Conservation (phyloP, 2,797 vertebrate genomes). For the Poeciliopsis infans region DNA sequence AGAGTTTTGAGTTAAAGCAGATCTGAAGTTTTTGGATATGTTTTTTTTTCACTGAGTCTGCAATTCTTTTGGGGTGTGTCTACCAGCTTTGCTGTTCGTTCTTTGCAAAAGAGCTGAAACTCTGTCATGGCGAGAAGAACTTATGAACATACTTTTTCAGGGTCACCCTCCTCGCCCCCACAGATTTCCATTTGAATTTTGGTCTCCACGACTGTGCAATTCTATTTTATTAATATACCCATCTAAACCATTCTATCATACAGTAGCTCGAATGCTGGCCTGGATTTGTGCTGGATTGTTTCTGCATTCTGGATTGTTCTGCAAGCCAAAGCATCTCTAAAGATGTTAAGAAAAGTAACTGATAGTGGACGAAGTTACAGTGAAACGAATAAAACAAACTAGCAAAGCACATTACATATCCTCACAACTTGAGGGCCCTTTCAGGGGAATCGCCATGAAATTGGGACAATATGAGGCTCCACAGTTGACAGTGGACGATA, state of each 20-base stretch:
- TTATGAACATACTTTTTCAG: neutral
- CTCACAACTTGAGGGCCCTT: too few species aligned
- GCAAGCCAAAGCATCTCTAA: too few species aligned
- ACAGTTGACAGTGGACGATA: too few species aligned
- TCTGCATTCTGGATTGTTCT: too few species aligned
- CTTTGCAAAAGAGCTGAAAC: neutral
- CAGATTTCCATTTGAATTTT: neutral
- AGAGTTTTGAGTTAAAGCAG: neutral
- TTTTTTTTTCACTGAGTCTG: neutral
- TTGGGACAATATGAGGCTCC: too few species aligned
- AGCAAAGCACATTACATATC: too few species aligned
- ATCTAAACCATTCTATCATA: neutral
- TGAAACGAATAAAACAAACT: too few species aligned
- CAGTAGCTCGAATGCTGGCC: neutral
- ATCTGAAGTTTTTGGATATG: neutral
- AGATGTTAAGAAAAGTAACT: too few species aligned
- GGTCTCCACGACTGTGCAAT: neutral
- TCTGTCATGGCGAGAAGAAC: neutral
- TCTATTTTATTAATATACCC: neutral
- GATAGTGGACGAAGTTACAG: too few species aligned
- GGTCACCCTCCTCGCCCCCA: too few species aligned
- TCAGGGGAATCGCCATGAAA: too few species aligned
- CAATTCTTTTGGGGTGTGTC: neutral
- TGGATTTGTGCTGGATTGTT: neutral
- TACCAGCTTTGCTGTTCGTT: neutral